These are phyloP conservation scores for Chrysotoxum bicinctum DNA, from an alignment of 2,888 invertebrate species.

Conservation along the genomic window DNA sequence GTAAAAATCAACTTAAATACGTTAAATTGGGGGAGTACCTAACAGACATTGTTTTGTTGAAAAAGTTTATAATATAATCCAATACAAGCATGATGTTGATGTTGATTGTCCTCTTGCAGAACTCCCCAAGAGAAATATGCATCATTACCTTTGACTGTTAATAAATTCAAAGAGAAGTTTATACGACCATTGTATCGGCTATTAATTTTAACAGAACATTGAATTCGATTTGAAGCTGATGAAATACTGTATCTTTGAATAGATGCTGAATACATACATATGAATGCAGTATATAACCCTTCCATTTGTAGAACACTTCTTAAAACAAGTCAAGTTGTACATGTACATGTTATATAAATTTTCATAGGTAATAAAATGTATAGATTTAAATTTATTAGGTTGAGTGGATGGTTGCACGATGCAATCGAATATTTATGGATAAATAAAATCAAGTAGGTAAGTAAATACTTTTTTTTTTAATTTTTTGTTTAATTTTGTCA, in stretches of 20 bases:
- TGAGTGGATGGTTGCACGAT: no score
- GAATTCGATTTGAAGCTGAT: constrained; percentile 74
- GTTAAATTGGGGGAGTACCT: no score
- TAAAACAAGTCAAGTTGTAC: constrained; percentile 20
- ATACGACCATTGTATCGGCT: constrained; percentile 78
- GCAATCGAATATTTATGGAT: no score
- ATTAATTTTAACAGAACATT: constrained; percentile 79
- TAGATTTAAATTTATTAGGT: no score
- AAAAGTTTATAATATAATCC: constrained; percentile 31
- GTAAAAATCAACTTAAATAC: no score
- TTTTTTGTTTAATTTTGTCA: no score
- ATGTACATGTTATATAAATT: no score
- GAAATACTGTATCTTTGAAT: background rate
- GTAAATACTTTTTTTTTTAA: no score
- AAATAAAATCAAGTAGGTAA: no score
- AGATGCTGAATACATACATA: background rate
- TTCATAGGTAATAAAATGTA: no score
- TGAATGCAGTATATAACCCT: constrained; percentile 5
- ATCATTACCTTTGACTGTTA: constrained; percentile 27
- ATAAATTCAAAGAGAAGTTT: constrained; percentile 76
- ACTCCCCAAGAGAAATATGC: constrained; percentile 3
- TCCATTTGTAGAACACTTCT: constrained; percentile 68
- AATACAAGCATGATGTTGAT: constrained; percentile 36
- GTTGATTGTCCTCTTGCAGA: constrained; percentile 52
- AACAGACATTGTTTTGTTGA: background rate